Conservation (phyloP, 1,140 invertebrate genomes). For the Teleogryllus occipitalis region DNA sequence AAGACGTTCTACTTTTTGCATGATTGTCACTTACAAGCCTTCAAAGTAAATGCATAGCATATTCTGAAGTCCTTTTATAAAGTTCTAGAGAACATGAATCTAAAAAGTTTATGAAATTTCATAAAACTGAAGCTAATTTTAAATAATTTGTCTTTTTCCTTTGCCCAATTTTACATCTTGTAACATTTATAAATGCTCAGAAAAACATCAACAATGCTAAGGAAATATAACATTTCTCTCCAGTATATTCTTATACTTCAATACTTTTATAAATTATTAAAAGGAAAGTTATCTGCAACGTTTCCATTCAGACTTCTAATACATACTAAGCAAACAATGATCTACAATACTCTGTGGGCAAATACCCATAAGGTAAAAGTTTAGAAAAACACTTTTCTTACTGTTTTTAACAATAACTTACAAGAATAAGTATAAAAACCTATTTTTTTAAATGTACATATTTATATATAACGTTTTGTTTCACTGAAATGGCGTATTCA, state of each 20-base stretch:
- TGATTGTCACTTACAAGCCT: neutral
- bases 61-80: neutral
- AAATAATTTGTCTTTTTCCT: neutral
- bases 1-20: neutral
- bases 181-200: neutral
- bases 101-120: neutral
- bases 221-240: neutral
- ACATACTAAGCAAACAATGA: neutral
- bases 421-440: neutral
- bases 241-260: neutral
- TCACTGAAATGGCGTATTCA: neutral
- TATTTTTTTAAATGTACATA: neutral
- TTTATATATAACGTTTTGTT: neutral
- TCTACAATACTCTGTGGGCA: neutral
- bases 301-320: neutral
- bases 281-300: neutral
- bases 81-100: neutral
- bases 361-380: neutral
- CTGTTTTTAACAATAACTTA: neutral
- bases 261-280: neutral
- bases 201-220: neutral
- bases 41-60: neutral
- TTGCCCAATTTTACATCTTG: neutral
- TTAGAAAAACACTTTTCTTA: neutral
- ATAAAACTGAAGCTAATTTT: neutral